phyloP scores from a whole-genome alignment of 2,888 invertebrate genomes.

The Netelia melanura region DNA sequence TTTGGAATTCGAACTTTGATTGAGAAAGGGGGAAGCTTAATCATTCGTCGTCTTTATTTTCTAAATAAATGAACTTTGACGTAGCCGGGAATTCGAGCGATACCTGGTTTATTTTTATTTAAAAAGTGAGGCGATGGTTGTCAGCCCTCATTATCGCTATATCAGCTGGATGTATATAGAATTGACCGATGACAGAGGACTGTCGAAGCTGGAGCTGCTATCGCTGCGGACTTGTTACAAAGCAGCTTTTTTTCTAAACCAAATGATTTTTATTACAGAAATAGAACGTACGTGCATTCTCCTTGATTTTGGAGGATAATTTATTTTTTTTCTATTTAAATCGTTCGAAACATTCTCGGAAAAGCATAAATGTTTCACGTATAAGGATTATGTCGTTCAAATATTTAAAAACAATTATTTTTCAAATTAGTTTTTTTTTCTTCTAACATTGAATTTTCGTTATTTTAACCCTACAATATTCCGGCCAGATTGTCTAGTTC shows the following conservation, averaged over 20 bases:
- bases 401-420: background rate
- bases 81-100: background rate
- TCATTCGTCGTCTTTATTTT: slow-evolving; percentile 38
- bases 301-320: background rate
- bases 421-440: background rate
- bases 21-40: background rate
- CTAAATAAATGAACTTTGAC: slow-evolving; percentile 50
- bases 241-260: background rate
- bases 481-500: background rate
- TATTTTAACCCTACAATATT: background rate
- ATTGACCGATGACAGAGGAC: background rate
- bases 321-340: background rate
- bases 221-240: background rate
- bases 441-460: background rate
- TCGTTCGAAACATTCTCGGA: background rate
- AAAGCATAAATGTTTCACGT: too few species aligned
- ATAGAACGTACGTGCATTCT: background rate
- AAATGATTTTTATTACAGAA: background rate
- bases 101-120: slow-evolving; percentile 23
- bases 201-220: background rate
- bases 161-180: slow-evolving; percentile 12
- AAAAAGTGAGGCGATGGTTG: slow-evolving; percentile 25
- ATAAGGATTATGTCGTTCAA: too few species aligned
- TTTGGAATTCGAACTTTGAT: background rate
- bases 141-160: slow-evolving; percentile 40